Evolutionary conservation across 2,113 vertebrate species (phyloP), one percentile per base, ranked within the genome.

Genomic region (Strix aluco): DNA sequence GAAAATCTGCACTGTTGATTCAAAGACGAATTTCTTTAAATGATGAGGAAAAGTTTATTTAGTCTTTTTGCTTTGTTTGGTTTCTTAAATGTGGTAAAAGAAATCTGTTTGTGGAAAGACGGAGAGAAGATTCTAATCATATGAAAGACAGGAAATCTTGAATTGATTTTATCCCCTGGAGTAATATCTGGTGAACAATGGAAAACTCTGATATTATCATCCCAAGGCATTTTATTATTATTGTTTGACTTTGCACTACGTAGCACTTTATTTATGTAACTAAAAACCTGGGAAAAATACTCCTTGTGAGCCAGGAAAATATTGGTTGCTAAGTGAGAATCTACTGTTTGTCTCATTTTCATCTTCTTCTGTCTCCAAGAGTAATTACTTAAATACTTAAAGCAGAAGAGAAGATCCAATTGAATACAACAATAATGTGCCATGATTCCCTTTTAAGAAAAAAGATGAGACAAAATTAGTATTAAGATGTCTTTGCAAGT

Each of bases 171-270:
- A 83, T 88, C 10, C 79, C 51, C 85, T 86, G 74, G 85, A 90
- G 90, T 77, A 94, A 62, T 81, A 85, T 69, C 49, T 90, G 27
- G 26, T 14, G 34, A 96, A 94, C 85, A 96, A 95, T 80, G 38
- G 75, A 92, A 87, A 86, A 90, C 42, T 32, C n/a, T 58, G 85
- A 80, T 77, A 20, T 87, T 82, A 73, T 92, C 38, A 61, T 78
- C 55, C 66, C 62, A 82, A 81, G 27, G 17, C 46, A 77, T 85
- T 85, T 87, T 87, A 65, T 59, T 89, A 80, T 86, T 87, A 80
- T 51, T 59, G 36, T 77, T 58, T 86, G 81, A 69, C 40, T 84
- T 91, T 67, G 46, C 15, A 46, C 22, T 89, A 44, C 0, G 0
- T 72, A 87, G 30, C 13, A 44, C 51, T 84, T 65, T 52, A 51